Base-by-base conservation (phyloP, 2,797 vertebrate genomes). In the Squalus acanthias region DNA sequence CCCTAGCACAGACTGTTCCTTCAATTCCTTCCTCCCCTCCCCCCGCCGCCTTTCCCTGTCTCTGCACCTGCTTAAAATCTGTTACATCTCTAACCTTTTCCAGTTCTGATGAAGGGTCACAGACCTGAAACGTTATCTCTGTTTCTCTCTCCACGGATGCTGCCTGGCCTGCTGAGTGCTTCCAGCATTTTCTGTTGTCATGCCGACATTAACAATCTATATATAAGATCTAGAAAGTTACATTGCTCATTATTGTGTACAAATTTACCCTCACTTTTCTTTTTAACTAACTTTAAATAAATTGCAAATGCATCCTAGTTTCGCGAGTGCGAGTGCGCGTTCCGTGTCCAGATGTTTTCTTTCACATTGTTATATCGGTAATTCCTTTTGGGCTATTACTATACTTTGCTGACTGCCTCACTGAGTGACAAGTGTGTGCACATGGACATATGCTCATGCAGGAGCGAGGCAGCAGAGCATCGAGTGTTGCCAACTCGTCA, bases 381-480 rank as follows among this genome's bases (percentile, higher is more conserved):
- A 69, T 69, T 46, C 65, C 91, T 91, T 65, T 91, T 91, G 88
- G 88, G 26, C 29, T 91, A 63, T 91, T 33, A 4, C 29, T 15
- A 15, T n/a, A n/a, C 65, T 65, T 63, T 17, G 60, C 88, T 93
- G 63, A 69, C 91, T 69, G 91, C 91, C n/a, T 93, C n/a, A 69
- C 65, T 93, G 91, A 93, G 63, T 93, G 91, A 69, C 91, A 93
- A 33, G 65, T 69, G 12, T 39, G 10, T 22, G 22, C 15, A 46
- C 91, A 33, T 53, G 69, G 94, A 95, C 94, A 72, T 95, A 72
- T 95, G 94, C 70, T 95, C 29, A 33, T 15, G 24, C 46, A 53
- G 94, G 69, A 74, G 94, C 50, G 94, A 95, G 10, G 69, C 10
- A 95, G 39, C 69, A 53, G 94, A 95, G 69, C 70, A 95, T n/a